Percentiles rank a stretch among this genome's conserved stretches.
Evolutionary conservation across 1,140 invertebrate genomes (phyloP).

Genomic region (Zaprionus kolodkinae): DNA sequence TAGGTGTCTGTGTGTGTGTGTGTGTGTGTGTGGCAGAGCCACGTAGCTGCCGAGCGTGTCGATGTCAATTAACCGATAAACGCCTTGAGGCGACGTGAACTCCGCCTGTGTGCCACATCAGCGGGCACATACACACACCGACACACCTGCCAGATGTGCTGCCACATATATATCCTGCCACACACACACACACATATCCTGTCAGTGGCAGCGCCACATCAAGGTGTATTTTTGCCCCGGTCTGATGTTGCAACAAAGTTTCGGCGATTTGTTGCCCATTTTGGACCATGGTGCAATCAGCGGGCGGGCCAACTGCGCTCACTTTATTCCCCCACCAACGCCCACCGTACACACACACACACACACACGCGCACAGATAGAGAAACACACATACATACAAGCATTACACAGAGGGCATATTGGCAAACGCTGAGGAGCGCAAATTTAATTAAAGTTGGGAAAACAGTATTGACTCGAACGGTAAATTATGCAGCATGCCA

Average conservation of each 20-base stretch:
- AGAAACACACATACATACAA: constrained; percentile 17
- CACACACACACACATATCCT: not conserved
- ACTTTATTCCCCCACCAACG: not conserved
- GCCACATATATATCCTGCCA: constrained; percentile 6
- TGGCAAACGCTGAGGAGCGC: constrained; percentile 63
- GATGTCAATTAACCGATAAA: constrained; percentile 65
- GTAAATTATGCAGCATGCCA: constrained; percentile 78
- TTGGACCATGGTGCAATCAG: constrained; percentile 57
- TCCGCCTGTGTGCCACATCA: not conserved
- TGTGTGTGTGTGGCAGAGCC: not conserved
- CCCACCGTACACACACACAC: not conserved
- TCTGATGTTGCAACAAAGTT: constrained; percentile 47
- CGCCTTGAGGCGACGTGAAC: constrained; percentile 50
- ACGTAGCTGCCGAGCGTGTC: constrained; percentile 5
- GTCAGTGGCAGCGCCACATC: constrained; percentile 2
- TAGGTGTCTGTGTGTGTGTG: not conserved
- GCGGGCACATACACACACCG: no score
- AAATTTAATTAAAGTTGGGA: constrained; percentile 81
- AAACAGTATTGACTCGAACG: constrained; percentile 79
- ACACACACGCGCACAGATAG: constrained; percentile 18
- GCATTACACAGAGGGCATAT: constrained; percentile 30
- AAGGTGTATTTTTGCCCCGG: constrained; percentile 23
- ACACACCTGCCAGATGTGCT: not conserved
- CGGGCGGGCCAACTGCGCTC: not conserved
- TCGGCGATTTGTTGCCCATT: constrained; percentile 50